Evolutionary conservation across 2,113 vertebrate species (phyloP).

Genomic region (Panurus biarmicus): DNA sequence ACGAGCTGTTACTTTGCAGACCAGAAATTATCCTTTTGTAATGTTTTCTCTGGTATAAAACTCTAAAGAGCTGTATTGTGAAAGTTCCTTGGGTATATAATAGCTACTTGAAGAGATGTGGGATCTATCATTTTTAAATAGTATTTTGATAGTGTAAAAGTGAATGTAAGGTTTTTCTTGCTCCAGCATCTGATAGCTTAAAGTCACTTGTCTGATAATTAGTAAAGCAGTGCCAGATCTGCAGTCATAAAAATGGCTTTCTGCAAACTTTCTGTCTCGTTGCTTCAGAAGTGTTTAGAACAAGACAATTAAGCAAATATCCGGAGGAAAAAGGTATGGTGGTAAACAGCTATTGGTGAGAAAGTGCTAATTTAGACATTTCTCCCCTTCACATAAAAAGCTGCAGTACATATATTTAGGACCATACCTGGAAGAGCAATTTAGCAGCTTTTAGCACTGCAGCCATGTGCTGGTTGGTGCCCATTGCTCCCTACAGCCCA

Average conservation of each 20-base stretch:
- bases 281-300: slow-evolving; percentile 4
- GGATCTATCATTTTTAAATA: neutral
- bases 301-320: slow-evolving; percentile 22
- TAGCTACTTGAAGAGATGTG: neutral
- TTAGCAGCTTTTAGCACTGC: slow-evolving; percentile 23
- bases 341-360: slow-evolving; percentile 12
- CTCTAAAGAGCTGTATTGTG: neutral
- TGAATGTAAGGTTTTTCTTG: neutral
- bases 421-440: neutral
- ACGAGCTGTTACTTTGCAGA: neutral
- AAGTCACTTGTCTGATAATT: slow-evolving; percentile 33
- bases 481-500: slow-evolving; percentile 34
- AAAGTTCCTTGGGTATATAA: neutral
- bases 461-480: neutral
- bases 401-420: neutral
- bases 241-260: slow-evolving; percentile 6
- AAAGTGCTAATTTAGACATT: slow-evolving; percentile 53
- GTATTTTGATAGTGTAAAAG: neutral
- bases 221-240: neutral
- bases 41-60: neutral
- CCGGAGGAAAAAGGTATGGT: neutral
- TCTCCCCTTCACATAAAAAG: neutral
- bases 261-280: slow-evolving; percentile 13
- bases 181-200: neutral
- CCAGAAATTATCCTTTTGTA: neutral